A percentile compares a stretch with the other conserved stretches of the same genome.
Evolutionary conservation across 2,888 invertebrate species (phyloP).

Genomic region (Cynaeus angustus): DNA sequence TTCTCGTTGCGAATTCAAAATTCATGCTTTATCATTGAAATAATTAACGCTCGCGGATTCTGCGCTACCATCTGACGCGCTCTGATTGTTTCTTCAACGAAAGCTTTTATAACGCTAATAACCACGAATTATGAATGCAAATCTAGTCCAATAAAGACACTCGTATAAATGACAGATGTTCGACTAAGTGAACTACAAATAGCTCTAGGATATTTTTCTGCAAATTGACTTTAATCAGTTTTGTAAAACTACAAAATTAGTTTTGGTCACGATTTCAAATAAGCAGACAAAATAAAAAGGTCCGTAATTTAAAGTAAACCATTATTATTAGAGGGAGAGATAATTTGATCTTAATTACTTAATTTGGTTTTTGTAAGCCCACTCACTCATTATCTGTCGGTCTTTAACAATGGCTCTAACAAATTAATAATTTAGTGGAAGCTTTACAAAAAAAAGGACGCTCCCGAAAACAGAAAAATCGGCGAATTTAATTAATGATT

Average conservation of each 20-base stretch:
- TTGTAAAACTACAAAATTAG: slow-evolving; percentile 19
- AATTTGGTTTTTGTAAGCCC: too few species aligned
- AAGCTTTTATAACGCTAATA: background rate
- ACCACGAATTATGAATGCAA: slow-evolving; percentile 4
- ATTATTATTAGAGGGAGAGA: too few species aligned
- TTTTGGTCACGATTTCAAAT: slow-evolving; percentile 22
- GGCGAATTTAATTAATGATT: too few species aligned
- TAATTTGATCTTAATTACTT: too few species aligned
- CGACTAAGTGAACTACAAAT: background rate
- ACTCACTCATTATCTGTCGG: too few species aligned
- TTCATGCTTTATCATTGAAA: slow-evolving; percentile 12
- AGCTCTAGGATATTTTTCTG: background rate
- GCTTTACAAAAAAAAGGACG: too few species aligned
- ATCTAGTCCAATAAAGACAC: slow-evolving; percentile 13
- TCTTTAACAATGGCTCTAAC: too few species aligned
- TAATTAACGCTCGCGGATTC: background rate
- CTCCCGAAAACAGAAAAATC: too few species aligned
- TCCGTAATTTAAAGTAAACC: background rate
- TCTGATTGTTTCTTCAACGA: background rate
- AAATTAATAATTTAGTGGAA: too few species aligned
- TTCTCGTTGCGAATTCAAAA: background rate
- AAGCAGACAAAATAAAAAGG: slow-evolving; percentile 7
- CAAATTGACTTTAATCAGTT: slow-evolving; percentile 14
- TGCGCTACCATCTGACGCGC: background rate
- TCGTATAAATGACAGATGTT: slow-evolving; percentile 32